Base-by-base conservation (phyloP, 2,888 invertebrate species). In the Drosophila infuscata region DNA sequence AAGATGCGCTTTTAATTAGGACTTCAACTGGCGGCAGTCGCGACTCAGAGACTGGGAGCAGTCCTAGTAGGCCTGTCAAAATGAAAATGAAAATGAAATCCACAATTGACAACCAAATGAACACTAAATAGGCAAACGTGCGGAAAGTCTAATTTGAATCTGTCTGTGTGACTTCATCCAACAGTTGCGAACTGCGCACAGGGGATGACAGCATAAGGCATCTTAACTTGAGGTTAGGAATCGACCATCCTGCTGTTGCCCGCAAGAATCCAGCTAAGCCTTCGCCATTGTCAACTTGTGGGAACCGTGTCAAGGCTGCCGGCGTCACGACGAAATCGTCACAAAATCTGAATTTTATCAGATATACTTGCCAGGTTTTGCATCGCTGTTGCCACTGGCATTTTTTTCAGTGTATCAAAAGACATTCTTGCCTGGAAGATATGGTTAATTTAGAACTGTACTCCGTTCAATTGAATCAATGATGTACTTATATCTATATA, bases 261-360 rank as follows among this genome's bases (percentile, higher is more conserved):
- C 32, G 20, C 36, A 35, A 38, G 48, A 64, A 67, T 53, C 78
- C 52, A 70, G 61, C 61, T 67, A 67, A 73, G 73, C 60, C 64
- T 63, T 35, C 48, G 57, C 9, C 52, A 53, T 68, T 77, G 72
- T 49, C 36, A 60, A 41, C 69, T 71, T 4, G 33, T 33, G 20
- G 90, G 92, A 92, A 92, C 91, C 89, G 88, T 92, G 92, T 92
- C 92, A 92, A 92, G 92, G 92, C 59, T 72, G 65, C 15, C 65
- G 20, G 52, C 49, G 56, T 54, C 79, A 58, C 25, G 25, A 60
- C 63, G 38, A 38, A 32, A 49, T 48, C 41, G 68, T 53, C 70
- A 56, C 68, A 66, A 81, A 78, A 73, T 62, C 63, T 58, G 66
- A 72, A 60, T 74, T 51, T 38, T 49, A 51, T 43, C 68, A 25